Conservation (phyloP, 2,888 invertebrate genomes). For the Tiliacea aurago region DNA sequence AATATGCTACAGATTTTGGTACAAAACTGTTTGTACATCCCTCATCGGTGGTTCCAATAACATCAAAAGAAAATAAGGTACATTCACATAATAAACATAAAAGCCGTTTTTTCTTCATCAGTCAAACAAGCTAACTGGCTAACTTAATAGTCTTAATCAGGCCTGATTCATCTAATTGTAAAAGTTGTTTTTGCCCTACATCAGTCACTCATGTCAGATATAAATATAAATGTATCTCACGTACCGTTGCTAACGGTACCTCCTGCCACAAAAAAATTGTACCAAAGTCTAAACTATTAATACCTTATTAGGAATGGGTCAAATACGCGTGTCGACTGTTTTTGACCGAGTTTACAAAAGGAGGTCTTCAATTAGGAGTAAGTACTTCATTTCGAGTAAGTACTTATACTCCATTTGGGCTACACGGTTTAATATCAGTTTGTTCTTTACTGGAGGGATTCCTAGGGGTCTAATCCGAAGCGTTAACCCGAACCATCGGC, state of each 20-base stretch:
- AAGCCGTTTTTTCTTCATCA: slow-evolving; percentile 9
- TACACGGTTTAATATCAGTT: neutral
- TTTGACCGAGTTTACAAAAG: slow-evolving; percentile 8
- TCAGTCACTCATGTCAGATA: slow-evolving; percentile 41
- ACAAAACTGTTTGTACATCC: neutral
- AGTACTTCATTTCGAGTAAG: neutral
- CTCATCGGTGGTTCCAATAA: neutral
- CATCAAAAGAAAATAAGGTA: neutral
- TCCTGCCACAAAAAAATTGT: slow-evolving; percentile 51
- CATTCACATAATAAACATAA: neutral
- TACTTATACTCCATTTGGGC: neutral
- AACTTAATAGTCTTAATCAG: slow-evolving; percentile 22
- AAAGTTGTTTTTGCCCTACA: slow-evolving; percentile 52
- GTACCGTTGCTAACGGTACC: slow-evolving; percentile 63
- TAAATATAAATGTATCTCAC: slow-evolving; percentile 40
- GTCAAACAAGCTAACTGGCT: neutral
- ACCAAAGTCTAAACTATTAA: slow-evolving; percentile 30
- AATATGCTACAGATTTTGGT: neutral
- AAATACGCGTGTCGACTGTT: neutral
- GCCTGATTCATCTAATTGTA: slow-evolving; percentile 53
- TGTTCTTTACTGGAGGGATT: neutral
- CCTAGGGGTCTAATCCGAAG: too few relatives aligned
- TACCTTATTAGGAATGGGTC: slow-evolving; percentile 46
- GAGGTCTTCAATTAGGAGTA: neutral
- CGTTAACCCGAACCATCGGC: too few relatives aligned